Evolutionary conservation across 2,797 vertebrate genomes (phyloP).

Genomic region (Botia almorhae): DNA sequence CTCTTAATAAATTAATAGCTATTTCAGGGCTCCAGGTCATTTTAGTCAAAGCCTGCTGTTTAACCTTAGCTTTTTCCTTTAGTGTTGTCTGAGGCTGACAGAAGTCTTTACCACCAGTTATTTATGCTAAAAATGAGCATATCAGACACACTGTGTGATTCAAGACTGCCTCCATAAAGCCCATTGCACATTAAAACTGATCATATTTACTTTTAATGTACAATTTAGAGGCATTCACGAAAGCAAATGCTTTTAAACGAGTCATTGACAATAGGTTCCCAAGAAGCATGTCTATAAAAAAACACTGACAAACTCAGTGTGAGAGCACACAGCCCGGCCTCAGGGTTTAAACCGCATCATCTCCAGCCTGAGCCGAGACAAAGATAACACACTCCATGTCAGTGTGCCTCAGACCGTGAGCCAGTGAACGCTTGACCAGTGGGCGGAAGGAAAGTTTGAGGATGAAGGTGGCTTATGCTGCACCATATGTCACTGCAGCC

Average conservation of each 20-base stretch:
- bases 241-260: conserved; percentile 10
- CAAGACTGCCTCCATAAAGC: conserved; percentile 1
- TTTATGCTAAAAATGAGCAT: conserved; percentile 46
- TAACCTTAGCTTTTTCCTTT: conserved; percentile 48
- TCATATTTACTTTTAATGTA: no score
- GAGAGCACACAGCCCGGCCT: not conserved
- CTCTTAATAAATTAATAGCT: conserved; percentile 61
- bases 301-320: conserved; percentile 16
- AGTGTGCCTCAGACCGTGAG: not conserved
- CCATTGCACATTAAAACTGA: not conserved
- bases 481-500: conserved; percentile 54
- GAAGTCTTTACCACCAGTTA: conserved; percentile 46
- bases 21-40: conserved; percentile 52
- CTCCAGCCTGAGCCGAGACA: not conserved
- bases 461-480: conserved; percentile 42
- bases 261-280: not conserved
- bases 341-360: conserved; percentile 1
- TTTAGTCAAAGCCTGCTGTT: conserved; percentile 60
- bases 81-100: conserved; percentile 41
- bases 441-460: conserved; percentile 42
- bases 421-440: conserved; percentile 31
- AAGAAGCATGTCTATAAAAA: conserved; percentile 21
- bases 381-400: conserved; percentile 33
- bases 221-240: not conserved
- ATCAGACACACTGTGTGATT: conserved; percentile 4